Evolutionary conservation across 1,140 invertebrate species (phyloP).

Genomic region (Pseudomyrmex gracilis): DNA sequence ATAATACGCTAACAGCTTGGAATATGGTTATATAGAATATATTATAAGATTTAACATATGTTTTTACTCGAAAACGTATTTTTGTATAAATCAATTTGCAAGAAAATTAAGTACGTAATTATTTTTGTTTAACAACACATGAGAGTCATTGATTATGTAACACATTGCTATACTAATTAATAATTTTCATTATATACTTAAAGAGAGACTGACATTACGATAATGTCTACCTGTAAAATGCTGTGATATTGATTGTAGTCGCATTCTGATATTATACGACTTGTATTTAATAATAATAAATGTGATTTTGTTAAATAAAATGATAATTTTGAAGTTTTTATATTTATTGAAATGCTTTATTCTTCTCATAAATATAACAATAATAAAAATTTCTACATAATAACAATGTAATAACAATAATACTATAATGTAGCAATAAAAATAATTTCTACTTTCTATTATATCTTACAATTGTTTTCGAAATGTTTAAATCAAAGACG

Average conservation of each 20-base stretch:
- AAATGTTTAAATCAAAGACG: neutral
- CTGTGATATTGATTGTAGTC: conserved; percentile 83
- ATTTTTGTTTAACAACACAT: conserved; percentile 12
- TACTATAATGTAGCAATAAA: too few relatives aligned
- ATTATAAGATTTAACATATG: conserved; percentile 71
- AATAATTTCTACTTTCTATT: too few relatives aligned
- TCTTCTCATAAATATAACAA: neutral
- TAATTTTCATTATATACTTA: conserved; percentile 53
- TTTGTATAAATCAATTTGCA: conserved; percentile 68
- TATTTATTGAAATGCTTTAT: neutral
- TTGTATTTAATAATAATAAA: conserved; percentile 74
- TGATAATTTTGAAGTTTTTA: neutral
- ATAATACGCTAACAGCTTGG: conserved; percentile 76
- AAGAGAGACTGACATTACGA: conserved; percentile 79
- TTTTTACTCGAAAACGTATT: conserved; percentile 73
- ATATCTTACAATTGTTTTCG: too few relatives aligned
- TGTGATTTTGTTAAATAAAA: conserved; percentile 68
- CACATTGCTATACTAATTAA: conserved; percentile 21
- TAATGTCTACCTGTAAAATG: conserved; percentile 83
- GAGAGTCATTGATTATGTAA: neutral
- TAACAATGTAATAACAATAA: neutral
- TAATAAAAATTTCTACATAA: neutral
- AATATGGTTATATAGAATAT: conserved; percentile 71
- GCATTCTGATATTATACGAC: conserved; percentile 75
- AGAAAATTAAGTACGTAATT: conserved; percentile 4